phyloP scores from a whole-genome alignment of 2,797 vertebrate genomes.

The Lateolabrax maculatus region DNA sequence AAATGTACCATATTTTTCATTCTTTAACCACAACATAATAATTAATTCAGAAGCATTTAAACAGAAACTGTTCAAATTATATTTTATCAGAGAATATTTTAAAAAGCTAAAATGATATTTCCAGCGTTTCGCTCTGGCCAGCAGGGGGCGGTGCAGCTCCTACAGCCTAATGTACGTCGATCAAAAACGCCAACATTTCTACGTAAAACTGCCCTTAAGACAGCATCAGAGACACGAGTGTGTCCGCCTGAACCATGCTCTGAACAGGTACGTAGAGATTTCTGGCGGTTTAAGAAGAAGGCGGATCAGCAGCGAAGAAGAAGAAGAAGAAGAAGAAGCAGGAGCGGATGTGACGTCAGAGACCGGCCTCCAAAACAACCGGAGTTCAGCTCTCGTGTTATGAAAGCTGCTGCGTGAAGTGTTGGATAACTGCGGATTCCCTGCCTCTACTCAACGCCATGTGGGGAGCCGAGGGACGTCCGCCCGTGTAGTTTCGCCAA shows the following conservation, averaged over 20 bases:
- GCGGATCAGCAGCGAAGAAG: not conserved
- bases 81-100: too few species aligned
- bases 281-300: too few species aligned
- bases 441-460: constrained; percentile 29
- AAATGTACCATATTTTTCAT: too few species aligned
- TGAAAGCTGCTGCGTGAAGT: constrained; percentile 65
- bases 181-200: too few species aligned
- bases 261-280: rapidly evolving
- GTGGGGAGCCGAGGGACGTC: not conserved
- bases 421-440: constrained; percentile 66
- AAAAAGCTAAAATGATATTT: too few species aligned
- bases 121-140: too few species aligned
- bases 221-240: not conserved
- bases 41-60: too few species aligned
- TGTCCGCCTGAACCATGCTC: not conserved
- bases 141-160: too few species aligned
- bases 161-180: too few species aligned
- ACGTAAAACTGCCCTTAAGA: too few species aligned
- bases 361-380: constrained; percentile 40
- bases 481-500: not conserved
- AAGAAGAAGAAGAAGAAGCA: not conserved
- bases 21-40: too few species aligned
- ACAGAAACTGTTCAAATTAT: too few species aligned
- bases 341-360: constrained; percentile 78
- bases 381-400: constrained; percentile 58